Evolutionary conservation across 2,113 vertebrate species (phyloP), one percentile per base, ranked within the genome.

Genomic region (Dipodomys merriami): DNA sequence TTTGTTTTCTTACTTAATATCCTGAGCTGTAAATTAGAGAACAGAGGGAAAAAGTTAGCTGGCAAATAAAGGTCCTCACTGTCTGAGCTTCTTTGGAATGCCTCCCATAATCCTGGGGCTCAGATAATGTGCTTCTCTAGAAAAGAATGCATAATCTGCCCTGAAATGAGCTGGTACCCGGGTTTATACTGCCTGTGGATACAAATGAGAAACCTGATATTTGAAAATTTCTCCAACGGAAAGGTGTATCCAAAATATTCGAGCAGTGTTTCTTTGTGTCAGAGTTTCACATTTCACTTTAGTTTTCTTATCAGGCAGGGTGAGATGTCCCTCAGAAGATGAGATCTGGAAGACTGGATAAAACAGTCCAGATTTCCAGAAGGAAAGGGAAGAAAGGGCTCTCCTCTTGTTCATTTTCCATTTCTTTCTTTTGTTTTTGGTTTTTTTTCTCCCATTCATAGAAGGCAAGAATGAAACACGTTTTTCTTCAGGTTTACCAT

Each of bases 91-190:
- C 62, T 95, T 98, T 95, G 13, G 93, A 96, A 93, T 95, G 88
- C 77, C 57, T 97, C 33, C 88, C 23, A 1, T 96, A 80, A 94
- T 96, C 93, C 86, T 83, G 65, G 93, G 94, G 88, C 93, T 97
- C 83, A 71, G 81, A 96, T 97, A 97, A 97, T 97, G 88, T 93
- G 91, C 97, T 84, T 96, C 95, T 96, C 93, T 96, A 69, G 91
- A 97, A 97, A 95, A 95, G 90, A 94, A 90, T 97, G 73, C 87
- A 96, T 97, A 97, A 97, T 97, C 91, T 81, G 88, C 69, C 87
- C 83, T 39, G 46, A 96, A 97, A 97, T 97, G 93, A 97, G 91
- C 95, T 96, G 94, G 90, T 96, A 93, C 89, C 83, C 88, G 88
- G 94, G 92, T 90, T 83, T 96, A 53, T 86, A 96, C 86, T 97